phyloP scores from a whole-genome alignment of 2,113 vertebrate species.

The Rattus norvegicus region GRCr8 NC_086031.1:109125001-109125500 shows the following conservation, averaged over 20 bases:
- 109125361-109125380: not conserved
- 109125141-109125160: not conserved
- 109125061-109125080: no score
- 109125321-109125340: not conserved
- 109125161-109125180: not conserved
- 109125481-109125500: constrained; percentile 42
- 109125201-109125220: no score
- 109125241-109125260: not conserved
- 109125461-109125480: constrained; percentile 15
- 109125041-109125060: not conserved
- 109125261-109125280: not conserved
- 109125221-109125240: not conserved
- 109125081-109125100: not conserved
- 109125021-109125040: no score
- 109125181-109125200: not conserved
- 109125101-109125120: not conserved
- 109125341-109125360: not conserved
- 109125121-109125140: no score
- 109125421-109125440: not conserved
- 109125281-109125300: not conserved
- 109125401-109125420: constrained; percentile 37
- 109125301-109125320: not conserved
- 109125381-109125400: not conserved
- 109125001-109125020: not conserved
- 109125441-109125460: not conserved